A percentile compares a stretch with the other conserved stretches of the same genome.
Evolutionary conservation across 64 coral and sea anemone species (phyloP).

Genomic region (Actinia equina): DNA sequence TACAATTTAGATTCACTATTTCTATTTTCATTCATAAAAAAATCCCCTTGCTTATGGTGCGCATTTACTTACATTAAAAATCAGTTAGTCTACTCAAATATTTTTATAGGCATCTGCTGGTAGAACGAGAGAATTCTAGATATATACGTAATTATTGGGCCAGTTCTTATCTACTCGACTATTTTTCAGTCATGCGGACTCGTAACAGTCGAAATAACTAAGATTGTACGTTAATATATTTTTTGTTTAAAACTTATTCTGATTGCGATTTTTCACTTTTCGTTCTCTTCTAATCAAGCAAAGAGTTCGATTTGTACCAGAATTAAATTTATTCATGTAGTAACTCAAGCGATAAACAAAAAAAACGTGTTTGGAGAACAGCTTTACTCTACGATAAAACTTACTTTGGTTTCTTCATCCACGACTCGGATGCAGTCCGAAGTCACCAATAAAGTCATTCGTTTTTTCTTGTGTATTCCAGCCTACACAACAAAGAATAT

Average conservation of each 20-base stretch:
- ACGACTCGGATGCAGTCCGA: conserved; percentile 78
- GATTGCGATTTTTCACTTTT: not conserved
- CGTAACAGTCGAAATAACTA: not conserved
- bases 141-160: not conserved
- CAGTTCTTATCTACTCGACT: not conserved
- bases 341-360: not conserved
- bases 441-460: conserved; percentile 72
- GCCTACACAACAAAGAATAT: conserved; percentile 22
- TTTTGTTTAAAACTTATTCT: not conserved
- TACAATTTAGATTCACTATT: no score
- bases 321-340: not conserved
- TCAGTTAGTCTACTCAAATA: not conserved
- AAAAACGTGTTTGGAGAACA: not conserved
- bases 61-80: not conserved
- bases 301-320: not conserved
- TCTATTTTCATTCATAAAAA: not conserved
- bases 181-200: not conserved
- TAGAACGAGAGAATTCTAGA: not conserved
- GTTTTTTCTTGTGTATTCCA: conserved; percentile 44
- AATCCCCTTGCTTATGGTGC: not conserved
- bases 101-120: not conserved
- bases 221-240: not conserved
- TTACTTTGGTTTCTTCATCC: conserved; percentile 80
- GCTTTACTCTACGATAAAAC: not conserved
- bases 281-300: not conserved